Evolutionary conservation across 2,113 vertebrate species (phyloP).

Genomic region (Acanthisitta chloris): DNA sequence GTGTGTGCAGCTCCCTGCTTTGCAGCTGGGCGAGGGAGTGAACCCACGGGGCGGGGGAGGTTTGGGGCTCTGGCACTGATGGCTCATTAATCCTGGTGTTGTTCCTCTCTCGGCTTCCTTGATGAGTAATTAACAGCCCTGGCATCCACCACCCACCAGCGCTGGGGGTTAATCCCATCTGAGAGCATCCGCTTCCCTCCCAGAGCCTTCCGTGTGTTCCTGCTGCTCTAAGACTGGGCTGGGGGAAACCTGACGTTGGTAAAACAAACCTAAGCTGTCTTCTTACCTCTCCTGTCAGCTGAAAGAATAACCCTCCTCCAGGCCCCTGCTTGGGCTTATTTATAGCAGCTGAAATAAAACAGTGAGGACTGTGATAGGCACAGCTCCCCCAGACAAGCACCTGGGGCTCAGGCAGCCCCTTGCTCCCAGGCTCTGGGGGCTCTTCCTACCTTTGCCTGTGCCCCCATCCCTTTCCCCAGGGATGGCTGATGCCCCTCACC

Average conservation of each 20-base stretch:
- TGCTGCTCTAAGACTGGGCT: neutral
- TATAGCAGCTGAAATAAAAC: neutral
- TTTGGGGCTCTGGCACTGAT: neutral
- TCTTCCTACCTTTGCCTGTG: neutral
- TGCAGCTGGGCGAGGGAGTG: accelerated
- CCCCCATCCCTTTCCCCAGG: neutral
- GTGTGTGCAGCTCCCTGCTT: neutral
- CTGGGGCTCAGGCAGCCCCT: neutral
- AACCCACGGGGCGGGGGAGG: accelerated
- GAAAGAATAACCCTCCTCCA: neutral
- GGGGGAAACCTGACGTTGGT: neutral
- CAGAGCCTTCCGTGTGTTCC: accelerated
- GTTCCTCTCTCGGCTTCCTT: neutral
- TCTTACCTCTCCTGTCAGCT: neutral
- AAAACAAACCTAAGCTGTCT: neutral
- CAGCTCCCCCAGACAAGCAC: accelerated
- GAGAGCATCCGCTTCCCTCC: neutral
- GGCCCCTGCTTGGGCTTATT: neutral
- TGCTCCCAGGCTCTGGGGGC: accelerated
- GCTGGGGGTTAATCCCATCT: neutral
- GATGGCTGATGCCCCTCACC: neutral
- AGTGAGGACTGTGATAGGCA: accelerated
- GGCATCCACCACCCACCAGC: accelerated
- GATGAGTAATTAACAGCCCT: neutral
- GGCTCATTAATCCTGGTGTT: neutral